phyloP scores from a whole-genome alignment of 2,113 vertebrate genomes.

The Ceuthmochares aereus region DNA sequence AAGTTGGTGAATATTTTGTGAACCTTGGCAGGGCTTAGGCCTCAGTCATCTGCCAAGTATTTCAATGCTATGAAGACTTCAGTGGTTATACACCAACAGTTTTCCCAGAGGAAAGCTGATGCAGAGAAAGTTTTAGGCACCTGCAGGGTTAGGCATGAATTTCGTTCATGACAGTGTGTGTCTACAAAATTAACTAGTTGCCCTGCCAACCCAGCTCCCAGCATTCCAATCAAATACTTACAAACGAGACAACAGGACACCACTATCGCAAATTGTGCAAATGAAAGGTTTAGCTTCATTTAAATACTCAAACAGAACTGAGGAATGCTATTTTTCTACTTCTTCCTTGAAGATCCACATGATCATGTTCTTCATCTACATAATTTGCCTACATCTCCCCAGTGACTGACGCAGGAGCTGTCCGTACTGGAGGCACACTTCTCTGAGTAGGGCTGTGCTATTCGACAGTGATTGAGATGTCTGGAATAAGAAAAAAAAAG shows the following conservation, averaged over 20 bases:
- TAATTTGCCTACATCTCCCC: constrained; percentile 3
- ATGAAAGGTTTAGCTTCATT: constrained; percentile 2
- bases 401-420: background rate
- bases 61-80: background rate
- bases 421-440: rapidly evolving
- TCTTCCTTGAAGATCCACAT: constrained; percentile 17
- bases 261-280: background rate
- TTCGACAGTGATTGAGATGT: constrained; percentile 44
- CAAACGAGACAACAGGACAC: background rate
- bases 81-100: background rate
- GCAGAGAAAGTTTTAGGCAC: background rate
- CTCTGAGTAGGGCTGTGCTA: background rate
- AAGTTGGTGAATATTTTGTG: background rate
- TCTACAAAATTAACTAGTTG: background rate
- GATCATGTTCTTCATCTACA: background rate
- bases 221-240: background rate
- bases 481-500: constrained; percentile 28
- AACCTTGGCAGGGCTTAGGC: background rate
- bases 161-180: background rate
- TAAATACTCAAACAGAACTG: background rate
- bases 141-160: background rate
- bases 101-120: background rate
- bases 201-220: background rate
- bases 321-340: background rate
- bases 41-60: background rate